A percentile compares a stretch with the other conserved stretches of the same genome.
These are phyloP conservation scores for Pomacea maculata DNA, from an alignment of 1,140 invertebrate genomes.

Conservation along the genomic window DNA sequence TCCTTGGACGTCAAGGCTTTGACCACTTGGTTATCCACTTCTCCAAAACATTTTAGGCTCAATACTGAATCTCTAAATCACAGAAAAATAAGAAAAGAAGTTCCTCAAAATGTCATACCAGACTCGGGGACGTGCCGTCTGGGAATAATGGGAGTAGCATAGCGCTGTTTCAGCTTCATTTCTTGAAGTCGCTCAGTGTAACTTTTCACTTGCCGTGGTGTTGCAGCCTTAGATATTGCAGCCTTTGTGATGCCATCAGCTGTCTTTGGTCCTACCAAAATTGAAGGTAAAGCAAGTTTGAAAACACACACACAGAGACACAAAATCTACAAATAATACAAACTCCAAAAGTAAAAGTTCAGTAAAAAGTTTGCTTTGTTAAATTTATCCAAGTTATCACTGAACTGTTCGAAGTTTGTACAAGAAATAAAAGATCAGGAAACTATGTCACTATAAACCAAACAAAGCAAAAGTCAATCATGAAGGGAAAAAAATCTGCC, in stretches of 20 bases:
- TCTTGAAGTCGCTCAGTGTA: conserved; percentile 61
- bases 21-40: too few relatives aligned
- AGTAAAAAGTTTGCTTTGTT: neutral
- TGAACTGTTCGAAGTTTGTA: neutral
- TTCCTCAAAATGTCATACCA: conserved; percentile 9
- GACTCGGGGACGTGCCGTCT: conserved; percentile 34
- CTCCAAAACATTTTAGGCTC: too few relatives aligned
- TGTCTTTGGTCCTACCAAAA: neutral
- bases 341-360: neutral
- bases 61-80: too few relatives aligned
- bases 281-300: neutral
- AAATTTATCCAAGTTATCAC: neutral
- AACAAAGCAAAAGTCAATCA: too few relatives aligned
- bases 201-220: conserved; percentile 55
- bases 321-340: neutral
- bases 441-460: neutral
- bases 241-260: conserved; percentile 8
- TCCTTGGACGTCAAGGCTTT: too few relatives aligned
- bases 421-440: neutral
- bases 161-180: conserved; percentile 50
- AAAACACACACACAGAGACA: neutral
- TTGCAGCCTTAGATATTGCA: conserved; percentile 23
- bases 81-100: too few relatives aligned
- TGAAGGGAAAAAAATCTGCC: neutral
- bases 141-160: conserved; percentile 48